Conservation (phyloP, 1,140 invertebrate genomes). For the Heliconius congener region DNA sequence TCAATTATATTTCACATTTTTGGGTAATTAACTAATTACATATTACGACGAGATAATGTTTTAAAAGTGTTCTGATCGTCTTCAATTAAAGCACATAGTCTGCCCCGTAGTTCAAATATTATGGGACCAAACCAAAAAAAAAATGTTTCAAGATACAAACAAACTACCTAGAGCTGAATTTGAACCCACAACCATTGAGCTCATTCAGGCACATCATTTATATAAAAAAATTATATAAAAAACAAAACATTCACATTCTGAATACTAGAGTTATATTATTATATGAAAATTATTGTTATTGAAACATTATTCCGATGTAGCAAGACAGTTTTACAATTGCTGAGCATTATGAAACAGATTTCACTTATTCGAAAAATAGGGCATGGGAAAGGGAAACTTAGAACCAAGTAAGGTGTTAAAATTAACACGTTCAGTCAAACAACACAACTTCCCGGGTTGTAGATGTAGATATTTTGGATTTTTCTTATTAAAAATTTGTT, state of each 20-base stretch:
- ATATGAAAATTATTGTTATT: neutral
- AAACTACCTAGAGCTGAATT: too few species aligned
- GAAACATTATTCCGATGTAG: neutral
- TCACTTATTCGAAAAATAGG: conserved; percentile 22
- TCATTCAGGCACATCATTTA: too few species aligned
- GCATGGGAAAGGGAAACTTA: conserved; percentile 14
- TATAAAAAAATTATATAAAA: neutral
- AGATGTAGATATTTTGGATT: neutral
- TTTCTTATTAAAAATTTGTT: neutral
- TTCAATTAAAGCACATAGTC: too few species aligned
- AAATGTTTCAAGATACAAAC: too few species aligned
- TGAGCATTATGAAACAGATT: conserved; percentile 24
- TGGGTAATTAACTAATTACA: too few species aligned
- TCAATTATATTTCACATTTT: too few species aligned
- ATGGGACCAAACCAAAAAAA: too few species aligned
- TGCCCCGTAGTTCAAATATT: too few species aligned
- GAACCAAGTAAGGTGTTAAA: conserved; percentile 24
- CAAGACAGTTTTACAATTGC: neutral
- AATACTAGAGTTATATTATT: neutral
- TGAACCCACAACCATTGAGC: too few species aligned
- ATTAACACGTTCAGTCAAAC: conserved; percentile 31
- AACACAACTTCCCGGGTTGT: neutral
- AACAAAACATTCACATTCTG: neutral
- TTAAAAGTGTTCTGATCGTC: too few species aligned
- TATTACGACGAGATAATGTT: too few species aligned